phyloP scores from a whole-genome alignment of 1,140 invertebrate species.

The Drosophila ficusphila region DNA sequence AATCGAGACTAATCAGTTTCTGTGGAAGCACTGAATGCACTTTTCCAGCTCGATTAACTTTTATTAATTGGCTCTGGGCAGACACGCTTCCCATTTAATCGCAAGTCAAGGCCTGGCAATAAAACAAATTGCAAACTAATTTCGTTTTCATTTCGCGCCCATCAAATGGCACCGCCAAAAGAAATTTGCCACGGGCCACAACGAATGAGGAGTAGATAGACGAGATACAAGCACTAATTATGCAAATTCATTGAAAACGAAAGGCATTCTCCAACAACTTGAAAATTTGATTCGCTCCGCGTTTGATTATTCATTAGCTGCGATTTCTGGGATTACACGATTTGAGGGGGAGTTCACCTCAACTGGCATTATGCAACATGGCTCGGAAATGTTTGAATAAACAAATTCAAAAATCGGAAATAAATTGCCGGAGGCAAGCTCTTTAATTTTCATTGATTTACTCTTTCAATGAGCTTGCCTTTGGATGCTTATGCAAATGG shows the following conservation, averaged over 20 bases:
- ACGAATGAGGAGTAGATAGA: background rate
- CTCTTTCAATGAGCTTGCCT: slow-evolving; percentile 4
- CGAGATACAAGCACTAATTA: slow-evolving; percentile 43
- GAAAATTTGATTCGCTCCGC: slow-evolving; percentile 29
- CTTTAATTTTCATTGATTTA: slow-evolving; percentile 36
- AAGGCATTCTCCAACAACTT: slow-evolving; percentile 50
- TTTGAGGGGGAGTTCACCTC: background rate
- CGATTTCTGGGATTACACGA: slow-evolving; percentile 8
- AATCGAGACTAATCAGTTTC: slow-evolving; percentile 29
- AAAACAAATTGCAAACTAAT: slow-evolving; percentile 55
- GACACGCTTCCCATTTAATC: slow-evolving; percentile 24
- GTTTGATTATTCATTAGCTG: slow-evolving; percentile 62
- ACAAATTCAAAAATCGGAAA: background rate
- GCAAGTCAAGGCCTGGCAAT: slow-evolving; percentile 5
- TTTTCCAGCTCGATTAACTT: slow-evolving; percentile 11
- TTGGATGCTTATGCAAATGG: slow-evolving; percentile 37
- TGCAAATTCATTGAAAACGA: slow-evolving; percentile 77
- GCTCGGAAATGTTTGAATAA: slow-evolving; percentile 5
- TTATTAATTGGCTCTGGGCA: slow-evolving; percentile 26
- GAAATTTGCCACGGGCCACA: slow-evolving; percentile 32
- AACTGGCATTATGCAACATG: slow-evolving; percentile 30
- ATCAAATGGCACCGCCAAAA: slow-evolving; percentile 39
- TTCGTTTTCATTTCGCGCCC: slow-evolving; percentile 36
- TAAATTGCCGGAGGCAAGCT: background rate
- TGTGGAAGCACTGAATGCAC: slow-evolving; percentile 3